Conservation (phyloP, 2,888 invertebrate species). For the Yponomeuta sedellus region DNA sequence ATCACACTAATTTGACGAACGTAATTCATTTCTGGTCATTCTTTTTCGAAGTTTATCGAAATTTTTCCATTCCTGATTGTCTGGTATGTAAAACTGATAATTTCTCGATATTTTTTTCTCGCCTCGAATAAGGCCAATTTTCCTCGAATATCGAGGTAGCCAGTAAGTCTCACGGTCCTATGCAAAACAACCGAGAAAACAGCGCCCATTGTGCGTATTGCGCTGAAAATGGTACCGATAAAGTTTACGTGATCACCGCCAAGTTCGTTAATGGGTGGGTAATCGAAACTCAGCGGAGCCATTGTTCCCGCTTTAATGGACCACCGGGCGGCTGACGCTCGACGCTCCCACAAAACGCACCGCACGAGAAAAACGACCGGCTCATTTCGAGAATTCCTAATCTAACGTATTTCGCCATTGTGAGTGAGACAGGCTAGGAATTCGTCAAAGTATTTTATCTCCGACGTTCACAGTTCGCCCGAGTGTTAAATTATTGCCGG, state of each 20-base stretch:
- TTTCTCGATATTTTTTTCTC: too few species aligned
- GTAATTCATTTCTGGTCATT: too few species aligned
- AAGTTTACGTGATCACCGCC: constrained; percentile 44
- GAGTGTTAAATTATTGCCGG: constrained; percentile 54
- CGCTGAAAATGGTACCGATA: not conserved
- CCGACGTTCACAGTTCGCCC: constrained; percentile 62
- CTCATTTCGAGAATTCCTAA: constrained; percentile 23
- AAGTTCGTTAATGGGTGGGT: constrained; percentile 50
- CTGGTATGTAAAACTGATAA: too few species aligned
- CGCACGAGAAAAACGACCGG: constrained; percentile 50
- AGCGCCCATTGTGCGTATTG: not conserved
- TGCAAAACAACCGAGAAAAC: not conserved
- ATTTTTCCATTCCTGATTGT: too few species aligned
- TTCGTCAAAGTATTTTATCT: constrained; percentile 71
- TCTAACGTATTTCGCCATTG: constrained; percentile 51
- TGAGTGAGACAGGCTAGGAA: constrained; percentile 56
- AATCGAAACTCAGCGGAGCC: constrained; percentile 60
- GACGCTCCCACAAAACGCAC: constrained; percentile 55
- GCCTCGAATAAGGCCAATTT: too few species aligned
- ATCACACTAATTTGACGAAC: too few species aligned
- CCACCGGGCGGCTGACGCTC: constrained; percentile 56
- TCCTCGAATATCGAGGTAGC: not conserved
- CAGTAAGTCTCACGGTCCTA: not conserved
- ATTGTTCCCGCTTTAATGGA: constrained; percentile 70
- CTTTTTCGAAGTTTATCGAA: too few species aligned